Evolutionary conservation across 2,888 invertebrate species (phyloP).

Genomic region (Epiblema foenella): DNA sequence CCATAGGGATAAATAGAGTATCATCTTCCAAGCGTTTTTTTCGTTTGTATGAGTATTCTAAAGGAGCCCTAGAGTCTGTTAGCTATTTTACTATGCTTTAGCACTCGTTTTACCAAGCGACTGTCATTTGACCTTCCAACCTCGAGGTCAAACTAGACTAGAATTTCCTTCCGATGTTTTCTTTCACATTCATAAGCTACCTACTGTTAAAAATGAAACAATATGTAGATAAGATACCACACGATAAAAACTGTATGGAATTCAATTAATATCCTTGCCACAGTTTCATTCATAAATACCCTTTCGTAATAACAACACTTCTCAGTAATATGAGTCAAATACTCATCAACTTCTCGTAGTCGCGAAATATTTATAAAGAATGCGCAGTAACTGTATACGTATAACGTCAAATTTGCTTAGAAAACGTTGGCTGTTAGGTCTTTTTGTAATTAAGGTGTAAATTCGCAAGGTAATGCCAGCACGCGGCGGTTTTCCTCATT

Average conservation of each 20-base stretch:
- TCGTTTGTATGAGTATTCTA: no score
- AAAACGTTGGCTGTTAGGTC: background rate
- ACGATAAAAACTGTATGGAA: background rate
- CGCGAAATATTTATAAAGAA: background rate
- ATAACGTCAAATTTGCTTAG: background rate
- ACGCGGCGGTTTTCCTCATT: slow-evolving; percentile 30
- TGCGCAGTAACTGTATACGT: background rate
- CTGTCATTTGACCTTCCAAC: no score
- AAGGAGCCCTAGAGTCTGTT: no score
- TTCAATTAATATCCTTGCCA: background rate
- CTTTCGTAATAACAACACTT: background rate
- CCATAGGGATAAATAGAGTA: no score
- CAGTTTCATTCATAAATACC: slow-evolving; percentile 19
- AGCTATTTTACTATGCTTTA: no score
- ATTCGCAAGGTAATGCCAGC: slow-evolving; percentile 20
- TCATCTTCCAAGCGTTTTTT: no score
- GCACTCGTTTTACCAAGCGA: no score
- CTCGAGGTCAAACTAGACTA: no score
- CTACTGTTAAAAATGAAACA: no score
- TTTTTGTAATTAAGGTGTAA: background rate
- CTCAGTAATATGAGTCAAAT: slow-evolving; percentile 28
- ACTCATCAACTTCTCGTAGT: slow-evolving; percentile 2
- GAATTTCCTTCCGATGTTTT: no score
- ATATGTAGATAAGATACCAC: no score
- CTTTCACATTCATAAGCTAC: no score